These are phyloP conservation scores for Parotia lawesii DNA, from an alignment of 2,113 vertebrate genomes.

Conservation along the genomic window DNA sequence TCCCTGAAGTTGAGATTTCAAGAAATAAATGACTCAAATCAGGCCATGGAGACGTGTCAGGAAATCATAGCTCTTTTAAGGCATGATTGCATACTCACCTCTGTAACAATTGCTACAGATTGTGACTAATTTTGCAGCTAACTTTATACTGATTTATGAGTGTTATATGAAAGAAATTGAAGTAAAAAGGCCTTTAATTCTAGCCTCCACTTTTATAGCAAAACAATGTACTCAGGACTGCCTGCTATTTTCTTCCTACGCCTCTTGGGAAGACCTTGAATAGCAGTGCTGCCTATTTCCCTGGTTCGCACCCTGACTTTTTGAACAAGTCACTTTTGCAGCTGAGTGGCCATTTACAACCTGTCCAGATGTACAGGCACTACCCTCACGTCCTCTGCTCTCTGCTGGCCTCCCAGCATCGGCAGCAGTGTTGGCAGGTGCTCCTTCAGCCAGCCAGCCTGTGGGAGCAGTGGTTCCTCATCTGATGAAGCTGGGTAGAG, in stretches of 20 bases:
- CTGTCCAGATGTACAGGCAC: not conserved
- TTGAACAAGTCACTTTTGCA: not conserved
- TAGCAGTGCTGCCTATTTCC: not conserved
- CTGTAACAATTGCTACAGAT: conserved; percentile 20
- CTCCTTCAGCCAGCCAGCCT: not conserved
- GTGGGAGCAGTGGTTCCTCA: rapidly evolving
- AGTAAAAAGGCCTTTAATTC: not conserved
- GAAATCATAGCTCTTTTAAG: conserved; percentile 25
- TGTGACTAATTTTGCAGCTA: not conserved
- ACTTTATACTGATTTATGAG: not conserved
- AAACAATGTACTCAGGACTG: not conserved
- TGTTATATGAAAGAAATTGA: not conserved
- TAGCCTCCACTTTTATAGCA: not conserved
- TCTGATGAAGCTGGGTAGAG: not conserved
- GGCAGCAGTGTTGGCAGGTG: rapidly evolving
- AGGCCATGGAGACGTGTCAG: not conserved
- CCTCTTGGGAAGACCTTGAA: not conserved
- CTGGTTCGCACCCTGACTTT: not conserved
- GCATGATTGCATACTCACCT: not conserved
- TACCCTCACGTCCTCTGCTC: rapidly evolving
- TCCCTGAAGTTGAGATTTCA: not conserved
- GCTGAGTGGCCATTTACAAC: not conserved
- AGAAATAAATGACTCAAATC: conserved; percentile 19
- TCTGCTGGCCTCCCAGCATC: rapidly evolving
- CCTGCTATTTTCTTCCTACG: not conserved